Conservation (phyloP, 2,113 vertebrate genomes). For the Apteryx owenii region DNA sequence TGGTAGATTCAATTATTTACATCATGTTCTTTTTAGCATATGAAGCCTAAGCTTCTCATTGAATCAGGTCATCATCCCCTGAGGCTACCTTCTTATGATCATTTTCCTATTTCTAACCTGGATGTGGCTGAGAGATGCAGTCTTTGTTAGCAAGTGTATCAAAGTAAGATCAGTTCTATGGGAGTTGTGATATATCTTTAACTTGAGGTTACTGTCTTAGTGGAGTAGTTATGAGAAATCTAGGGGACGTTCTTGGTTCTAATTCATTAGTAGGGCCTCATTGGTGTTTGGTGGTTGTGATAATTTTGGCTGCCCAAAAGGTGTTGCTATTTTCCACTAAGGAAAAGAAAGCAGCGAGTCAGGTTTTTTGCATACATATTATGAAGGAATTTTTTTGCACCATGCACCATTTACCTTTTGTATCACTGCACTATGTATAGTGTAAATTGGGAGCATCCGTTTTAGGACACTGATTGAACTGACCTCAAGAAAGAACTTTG, state of each 20-base stretch:
- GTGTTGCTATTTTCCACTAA: rapidly evolving
- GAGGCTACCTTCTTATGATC: background rate
- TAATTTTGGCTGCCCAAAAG: background rate
- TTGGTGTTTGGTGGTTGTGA: background rate
- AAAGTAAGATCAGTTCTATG: background rate
- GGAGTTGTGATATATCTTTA: background rate
- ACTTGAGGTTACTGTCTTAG: rapidly evolving
- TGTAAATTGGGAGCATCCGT: background rate
- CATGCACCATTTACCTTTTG: too few species aligned
- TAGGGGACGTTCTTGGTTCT: background rate
- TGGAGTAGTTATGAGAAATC: background rate
- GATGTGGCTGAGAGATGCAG: background rate
- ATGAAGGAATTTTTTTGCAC: rapidly evolving
- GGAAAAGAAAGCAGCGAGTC: background rate
- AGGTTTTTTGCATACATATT: rapidly evolving
- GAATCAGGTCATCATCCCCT: background rate
- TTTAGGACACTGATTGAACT: background rate
- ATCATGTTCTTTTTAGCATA: rapidly evolving
- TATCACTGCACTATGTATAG: background rate
- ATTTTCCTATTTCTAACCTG: background rate
- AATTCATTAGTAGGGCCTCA: background rate
- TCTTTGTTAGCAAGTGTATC: background rate
- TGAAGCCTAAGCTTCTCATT: background rate
- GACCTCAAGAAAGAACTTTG: background rate
- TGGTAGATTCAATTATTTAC: background rate